A percentile compares a stretch with the other conserved stretches of the same genome.
phyloP scores from a whole-genome alignment of 2,888 invertebrate genomes.

The Flabesymbios commensalis region DNA sequence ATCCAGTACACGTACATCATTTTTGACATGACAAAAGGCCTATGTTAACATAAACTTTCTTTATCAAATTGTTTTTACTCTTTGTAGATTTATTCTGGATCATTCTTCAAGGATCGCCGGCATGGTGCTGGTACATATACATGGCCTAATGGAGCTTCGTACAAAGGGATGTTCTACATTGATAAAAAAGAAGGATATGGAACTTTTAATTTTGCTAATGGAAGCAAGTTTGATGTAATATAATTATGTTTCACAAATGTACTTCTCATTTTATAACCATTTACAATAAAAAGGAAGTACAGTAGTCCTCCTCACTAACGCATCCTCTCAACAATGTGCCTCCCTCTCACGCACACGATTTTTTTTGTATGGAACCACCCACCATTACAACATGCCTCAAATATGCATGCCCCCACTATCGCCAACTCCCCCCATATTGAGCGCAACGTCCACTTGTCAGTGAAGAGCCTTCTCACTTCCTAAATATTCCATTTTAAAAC shows the following conservation, averaged over 20 bases:
- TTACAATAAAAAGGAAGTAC: background rate
- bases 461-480: too few relatives aligned
- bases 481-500: too few relatives aligned
- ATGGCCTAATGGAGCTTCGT: conserved; percentile 56
- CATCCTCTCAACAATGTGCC: too few relatives aligned
- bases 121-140: conserved; percentile 57
- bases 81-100: conserved; percentile 53
- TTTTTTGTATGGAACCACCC: too few relatives aligned
- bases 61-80: background rate
- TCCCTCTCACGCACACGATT: too few relatives aligned
- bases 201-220: conserved; percentile 48
- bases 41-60: background rate
- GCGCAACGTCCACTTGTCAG: too few relatives aligned
- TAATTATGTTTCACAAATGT: background rate
- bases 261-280: background rate
- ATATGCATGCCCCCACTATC: too few relatives aligned
- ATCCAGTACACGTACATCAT: too few relatives aligned
- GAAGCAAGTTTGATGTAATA: conserved; percentile 54
- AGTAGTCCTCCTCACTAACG: too few relatives aligned
- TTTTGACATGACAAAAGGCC: background rate
- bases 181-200: conserved; percentile 61
- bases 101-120: conserved; percentile 56
- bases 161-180: conserved; percentile 57
- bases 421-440: too few relatives aligned
- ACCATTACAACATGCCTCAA: too few relatives aligned